Base-by-base conservation (phyloP, 1,140 invertebrate genomes). In the Zaprionus capensis region DNA sequence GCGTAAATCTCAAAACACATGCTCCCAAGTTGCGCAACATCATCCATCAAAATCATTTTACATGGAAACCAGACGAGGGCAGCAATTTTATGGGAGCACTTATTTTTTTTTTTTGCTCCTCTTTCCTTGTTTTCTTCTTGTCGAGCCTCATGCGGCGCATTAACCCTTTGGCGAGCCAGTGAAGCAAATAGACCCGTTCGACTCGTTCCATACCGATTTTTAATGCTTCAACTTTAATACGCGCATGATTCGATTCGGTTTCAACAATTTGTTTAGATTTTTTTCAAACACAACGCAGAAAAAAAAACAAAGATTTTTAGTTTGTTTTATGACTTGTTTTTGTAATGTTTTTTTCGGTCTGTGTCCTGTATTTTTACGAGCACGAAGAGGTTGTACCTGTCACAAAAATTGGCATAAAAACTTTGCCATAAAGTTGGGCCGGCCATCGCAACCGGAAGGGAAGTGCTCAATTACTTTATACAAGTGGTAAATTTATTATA, bases 1-100 rank as follows among this genome's bases (percentile, higher is more conserved):
- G 78, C 78, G 53, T 73, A 81, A 88, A 78, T 90, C 84, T 81
- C 75, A 53, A 64, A 88, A 88, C 84, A 88, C 84, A 88, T 88
- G 84, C 84, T 88, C 75, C 84, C 81, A 73, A 88, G 83, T 84
- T 88, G 83, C 74, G 83, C 75, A 84, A 81, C 85, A 90, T 90
- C 84, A 88, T 88, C 81, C 84, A 88, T 88, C 84, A 88, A 90
- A 88, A 81, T 74, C 85, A 70, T 90, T 88, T 88, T 88, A 84
- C 84, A 90, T 90, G 83, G 85, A 87, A 78, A 78, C 81, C 74
- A 81, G 78, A 69, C 75, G 67, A 46, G 41, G 80, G 70, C 66
- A 73, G 68, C 84, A 81, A 72, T 85, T 84, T 84, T 84, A 84
- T 84, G 82, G 66, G 56, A 49, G 69, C 80, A 69, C 61, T 78